Conservation (phyloP, 2,113 vertebrate species). For the Lates calcarifer region DNA sequence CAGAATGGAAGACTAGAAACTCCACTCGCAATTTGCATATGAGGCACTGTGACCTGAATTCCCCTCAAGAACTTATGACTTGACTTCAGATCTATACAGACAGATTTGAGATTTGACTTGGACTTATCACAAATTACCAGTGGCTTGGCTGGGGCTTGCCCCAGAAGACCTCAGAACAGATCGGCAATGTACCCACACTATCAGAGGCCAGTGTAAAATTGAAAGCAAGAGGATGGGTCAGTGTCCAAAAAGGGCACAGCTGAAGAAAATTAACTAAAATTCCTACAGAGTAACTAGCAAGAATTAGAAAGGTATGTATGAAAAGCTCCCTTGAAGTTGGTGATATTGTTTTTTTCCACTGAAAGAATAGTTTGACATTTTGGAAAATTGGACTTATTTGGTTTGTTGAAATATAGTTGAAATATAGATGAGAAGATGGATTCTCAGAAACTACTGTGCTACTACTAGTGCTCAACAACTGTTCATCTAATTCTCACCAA, state of each 20-base stretch:
- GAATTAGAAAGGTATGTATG: neutral
- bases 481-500: neutral
- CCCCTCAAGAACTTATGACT: neutral
- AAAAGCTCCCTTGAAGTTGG: neutral
- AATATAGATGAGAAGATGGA: neutral
- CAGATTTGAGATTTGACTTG: constrained; percentile 9
- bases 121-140: constrained; percentile 12
- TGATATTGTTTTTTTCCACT: neutral
- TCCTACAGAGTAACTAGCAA: neutral
- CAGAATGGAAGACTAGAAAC: neutral
- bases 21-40: neutral
- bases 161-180: neutral
- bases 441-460: too few species aligned
- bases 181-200: neutral
- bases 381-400: neutral
- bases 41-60: neutral
- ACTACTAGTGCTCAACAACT: neutral
- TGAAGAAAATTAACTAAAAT: neutral
- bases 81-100: constrained; percentile 2
- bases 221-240: neutral
- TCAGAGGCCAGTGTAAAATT: constrained; percentile 5
- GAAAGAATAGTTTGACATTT: neutral
- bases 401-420: neutral
- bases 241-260: neutral
- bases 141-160: neutral